Base-by-base conservation (phyloP, 2,888 invertebrate genomes). In the Phragmatobia fuliginosa region DNA sequence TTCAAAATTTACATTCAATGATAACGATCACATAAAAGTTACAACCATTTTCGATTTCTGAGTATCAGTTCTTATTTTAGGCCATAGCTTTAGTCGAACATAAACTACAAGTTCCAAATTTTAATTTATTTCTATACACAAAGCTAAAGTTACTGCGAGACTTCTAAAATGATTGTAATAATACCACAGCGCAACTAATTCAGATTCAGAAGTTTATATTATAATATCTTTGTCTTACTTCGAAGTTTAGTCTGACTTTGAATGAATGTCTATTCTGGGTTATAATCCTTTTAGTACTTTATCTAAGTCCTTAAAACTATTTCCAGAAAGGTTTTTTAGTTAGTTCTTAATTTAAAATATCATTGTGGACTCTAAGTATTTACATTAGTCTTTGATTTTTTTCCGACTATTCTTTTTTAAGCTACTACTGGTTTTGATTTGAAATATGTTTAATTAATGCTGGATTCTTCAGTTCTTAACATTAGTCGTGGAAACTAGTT, bases 211-310 rank as follows among this genome's bases (percentile, higher is more conserved):
- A 67, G n/a, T 62, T 52, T 67, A 0, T 36, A n/a, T n/a, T n/a
- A 25, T 32, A 67, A 62, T 56, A 56, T 4, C 45, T n/a, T 64
- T 59, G 59, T 25, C 32, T 49, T 59, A 36, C 63, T 59, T 68
- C 58, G 59, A 45, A 59, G 33, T 63, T 68, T 45, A 59, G 63
- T 59, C 7, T 25, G 64, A 59, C 33, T 68, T 68, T 33, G 45
- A 59, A 21, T 28, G 36, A 63, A 68, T 59, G 45, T 59, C 36
- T 32, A 63, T 64, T 59, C 28, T 49, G 58, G 49, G 45, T 33
- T 63, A 62, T 45, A 59, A 59, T 68, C 58, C 28, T 33, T 41
- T 63, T 45, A 28, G 45, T 45, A 25, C 33, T 33, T 33, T 45
- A 31, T 31, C n/a, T 31, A 61, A 61, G 36, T 6, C 36, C 36